Conservation (phyloP, 1,140 invertebrate genomes). For the Phortica variegata region DNA sequence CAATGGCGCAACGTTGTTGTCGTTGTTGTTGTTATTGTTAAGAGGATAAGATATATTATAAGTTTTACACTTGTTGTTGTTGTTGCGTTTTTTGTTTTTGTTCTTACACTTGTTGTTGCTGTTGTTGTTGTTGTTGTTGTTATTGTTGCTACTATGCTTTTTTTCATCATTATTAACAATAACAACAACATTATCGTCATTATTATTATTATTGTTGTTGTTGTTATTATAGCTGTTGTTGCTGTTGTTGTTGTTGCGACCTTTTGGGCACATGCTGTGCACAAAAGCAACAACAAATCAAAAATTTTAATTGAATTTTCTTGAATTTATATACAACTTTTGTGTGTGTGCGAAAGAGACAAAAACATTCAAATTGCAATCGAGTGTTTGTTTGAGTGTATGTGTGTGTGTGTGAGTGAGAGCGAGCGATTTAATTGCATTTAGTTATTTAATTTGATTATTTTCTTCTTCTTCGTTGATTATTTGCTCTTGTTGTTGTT, state of each 20-base stretch:
- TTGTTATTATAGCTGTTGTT: slow-evolving; percentile 13
- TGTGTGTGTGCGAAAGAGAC: slow-evolving; percentile 19
- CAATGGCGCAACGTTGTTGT: too few species aligned
- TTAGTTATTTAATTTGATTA: neutral
- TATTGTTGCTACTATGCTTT: slow-evolving; percentile 13
- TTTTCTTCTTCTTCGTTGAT: too few species aligned
- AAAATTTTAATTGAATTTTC: neutral
- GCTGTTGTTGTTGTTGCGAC: slow-evolving; percentile 4
- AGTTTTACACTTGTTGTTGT: too few species aligned
- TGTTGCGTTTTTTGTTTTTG: too few species aligned
- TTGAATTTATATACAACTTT: neutral
- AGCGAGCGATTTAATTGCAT: neutral
- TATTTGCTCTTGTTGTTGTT: too few species aligned
- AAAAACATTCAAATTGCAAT: slow-evolving; percentile 19
- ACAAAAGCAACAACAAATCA: neutral
- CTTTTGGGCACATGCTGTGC: neutral
- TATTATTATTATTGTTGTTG: slow-evolving; percentile 25
- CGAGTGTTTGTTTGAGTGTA: slow-evolving; percentile 8
- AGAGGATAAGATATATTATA: too few species aligned
- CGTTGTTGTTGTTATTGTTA: too few species aligned
- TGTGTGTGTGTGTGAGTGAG: slow-evolving; percentile 13
- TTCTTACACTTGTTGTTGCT: slow-evolving; percentile 9
- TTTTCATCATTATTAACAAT: too few species aligned
- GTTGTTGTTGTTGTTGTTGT: slow-evolving; percentile 21
- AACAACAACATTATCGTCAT: slow-evolving; percentile 1